Evolutionary conservation across 2,888 invertebrate genomes (phyloP).

Genomic region (Ennomos erosarius): DNA sequence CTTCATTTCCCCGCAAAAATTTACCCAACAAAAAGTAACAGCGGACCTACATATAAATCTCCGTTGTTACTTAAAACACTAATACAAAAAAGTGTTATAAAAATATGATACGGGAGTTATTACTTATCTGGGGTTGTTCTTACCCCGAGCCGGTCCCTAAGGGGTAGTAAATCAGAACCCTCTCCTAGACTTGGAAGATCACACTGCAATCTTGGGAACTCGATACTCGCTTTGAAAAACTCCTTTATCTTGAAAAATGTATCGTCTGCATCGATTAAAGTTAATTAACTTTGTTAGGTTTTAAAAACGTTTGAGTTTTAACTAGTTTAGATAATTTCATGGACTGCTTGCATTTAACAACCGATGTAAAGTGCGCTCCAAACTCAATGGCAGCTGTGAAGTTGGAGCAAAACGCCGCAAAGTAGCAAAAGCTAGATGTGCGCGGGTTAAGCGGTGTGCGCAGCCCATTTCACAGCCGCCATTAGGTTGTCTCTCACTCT

Average conservation of each 20-base stretch:
- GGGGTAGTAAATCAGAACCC: conserved; percentile 69
- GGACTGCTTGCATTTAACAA: too few species aligned
- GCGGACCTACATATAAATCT: conserved; percentile 50
- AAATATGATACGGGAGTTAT: conserved; percentile 64
- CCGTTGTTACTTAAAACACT: conserved; percentile 55
- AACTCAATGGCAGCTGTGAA: too few species aligned
- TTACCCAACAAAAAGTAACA: conserved; percentile 29
- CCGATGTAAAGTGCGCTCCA: too few species aligned
- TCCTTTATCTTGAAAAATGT: conserved; percentile 46
- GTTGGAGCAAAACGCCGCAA: too few species aligned
- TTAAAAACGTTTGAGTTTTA: too few species aligned
- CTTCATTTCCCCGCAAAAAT: conserved; percentile 25
- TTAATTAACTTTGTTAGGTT: neutral
- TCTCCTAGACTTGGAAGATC: conserved; percentile 69
- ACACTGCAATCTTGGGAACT: conserved; percentile 62
- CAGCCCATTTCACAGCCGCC: too few species aligned
- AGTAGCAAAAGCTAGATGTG: too few species aligned
- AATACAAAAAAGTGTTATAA: conserved; percentile 58
- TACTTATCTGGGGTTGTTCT: conserved; percentile 57
- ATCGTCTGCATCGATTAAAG: conserved; percentile 10
- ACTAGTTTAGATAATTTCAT: too few species aligned
- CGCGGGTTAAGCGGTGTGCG: too few species aligned
- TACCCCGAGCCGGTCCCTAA: conserved; percentile 45
- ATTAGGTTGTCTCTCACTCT: too few species aligned
- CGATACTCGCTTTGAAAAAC: conserved; percentile 60